Evolutionary conservation across 2,797 vertebrate species (phyloP), one percentile per base, ranked within the genome.

Genomic region (Alosa sapidissima): DNA sequence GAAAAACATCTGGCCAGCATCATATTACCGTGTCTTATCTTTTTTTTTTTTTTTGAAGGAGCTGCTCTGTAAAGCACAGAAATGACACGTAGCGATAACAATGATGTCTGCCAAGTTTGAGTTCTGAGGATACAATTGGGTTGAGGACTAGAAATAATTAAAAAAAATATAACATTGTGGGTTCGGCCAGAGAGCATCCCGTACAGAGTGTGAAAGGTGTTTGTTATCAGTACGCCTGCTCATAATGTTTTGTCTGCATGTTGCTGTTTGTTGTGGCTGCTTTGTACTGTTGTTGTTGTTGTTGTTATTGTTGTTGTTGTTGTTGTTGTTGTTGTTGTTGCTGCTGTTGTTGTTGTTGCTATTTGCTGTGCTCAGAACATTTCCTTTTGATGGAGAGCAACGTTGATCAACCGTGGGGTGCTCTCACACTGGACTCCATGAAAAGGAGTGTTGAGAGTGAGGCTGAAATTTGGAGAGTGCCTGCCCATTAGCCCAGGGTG

Each of bases 1-100:
- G 33, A 33, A 36, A 47, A 47, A 47, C 72, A 45, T 47, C 72
- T 78, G 72, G 72, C 41, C 72, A 45, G 72, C 41, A 19, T 78
- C 72, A 78, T 78, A 47, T 78, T 78, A 47, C 72, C 47, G 7
- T 13, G 5, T 21, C 72, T 78, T 5, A 13, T 78, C 78, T 78
- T 75, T 21, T 47, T 47, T 13, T 78, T 45, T 19, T 21, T 2
- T 21, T 21, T 41, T 5, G 16, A 19, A 75, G 68, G 14, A 58
- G 13, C 28, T 78, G 72, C 4, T 78, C 72, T 47, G 0, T 68
- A 7, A 60, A 19, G n/a, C 3, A 47, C 36, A 78, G 41, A 78
- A 45, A 47, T 78, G 72, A 47, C 72, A 78, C 33, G 36, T 75
- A 41, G 68, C 14, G 36, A 75, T 41, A 75, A 78, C 72, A 78